phyloP scores from a whole-genome alignment of 2,797 vertebrate genomes.

The Sebastes matsubarae region DNA sequence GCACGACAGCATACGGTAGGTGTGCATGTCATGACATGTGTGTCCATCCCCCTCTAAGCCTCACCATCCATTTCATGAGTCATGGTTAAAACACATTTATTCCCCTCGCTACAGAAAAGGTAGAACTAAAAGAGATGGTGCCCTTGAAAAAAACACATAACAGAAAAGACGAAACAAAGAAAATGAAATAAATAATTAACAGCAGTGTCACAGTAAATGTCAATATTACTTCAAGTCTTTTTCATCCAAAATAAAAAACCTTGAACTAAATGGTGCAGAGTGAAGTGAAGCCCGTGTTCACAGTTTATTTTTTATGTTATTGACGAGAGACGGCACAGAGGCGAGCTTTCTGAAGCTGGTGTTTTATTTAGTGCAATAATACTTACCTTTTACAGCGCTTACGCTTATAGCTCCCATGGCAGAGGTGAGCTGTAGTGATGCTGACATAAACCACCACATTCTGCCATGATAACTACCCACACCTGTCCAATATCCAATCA shows the following conservation, averaged over 20 bases:
- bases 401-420: not conserved
- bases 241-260: not conserved
- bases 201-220: too few species aligned
- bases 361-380: constrained; percentile 1
- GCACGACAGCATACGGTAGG: too few species aligned
- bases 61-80: not conserved
- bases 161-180: not conserved
- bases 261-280: not conserved
- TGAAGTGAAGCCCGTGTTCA: too few species aligned
- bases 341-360: not conserved
- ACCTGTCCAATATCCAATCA: not conserved
- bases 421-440: not conserved
- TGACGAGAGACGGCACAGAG: not conserved
- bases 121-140: constrained; percentile 1
- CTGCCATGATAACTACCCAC: not conserved
- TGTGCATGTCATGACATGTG: too few species aligned
- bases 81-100: not conserved
- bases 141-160: constrained; percentile 12
- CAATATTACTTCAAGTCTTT: not conserved
- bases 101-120: not conserved
- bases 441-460: not conserved
- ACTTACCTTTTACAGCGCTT: constrained; percentile 1
- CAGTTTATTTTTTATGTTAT: not conserved
- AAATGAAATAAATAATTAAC: too few species aligned
- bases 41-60: too few species aligned